Conservation (phyloP, 2,797 vertebrate genomes). For the Sciaenops ocellatus region DNA sequence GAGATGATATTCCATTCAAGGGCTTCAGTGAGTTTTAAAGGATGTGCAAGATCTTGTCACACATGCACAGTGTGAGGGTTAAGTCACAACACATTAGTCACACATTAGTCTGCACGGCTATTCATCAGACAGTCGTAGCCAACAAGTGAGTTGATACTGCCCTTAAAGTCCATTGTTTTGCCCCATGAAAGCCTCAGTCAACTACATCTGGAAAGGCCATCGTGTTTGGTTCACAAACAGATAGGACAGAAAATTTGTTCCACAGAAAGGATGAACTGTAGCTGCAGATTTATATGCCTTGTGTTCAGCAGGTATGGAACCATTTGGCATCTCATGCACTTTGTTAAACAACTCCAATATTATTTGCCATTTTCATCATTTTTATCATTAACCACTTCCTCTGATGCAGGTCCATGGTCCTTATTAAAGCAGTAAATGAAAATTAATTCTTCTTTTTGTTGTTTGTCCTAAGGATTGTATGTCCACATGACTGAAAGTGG, state of each 20-base stretch:
- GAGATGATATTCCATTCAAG: background rate
- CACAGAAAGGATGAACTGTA: conserved; percentile 45
- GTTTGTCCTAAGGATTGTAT: background rate
- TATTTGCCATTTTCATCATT: conserved; percentile 4
- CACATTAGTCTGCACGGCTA: conserved; percentile 2
- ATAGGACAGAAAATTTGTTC: conserved; percentile 41
- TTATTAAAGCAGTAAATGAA: conserved; percentile 13
- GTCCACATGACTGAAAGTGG: background rate
- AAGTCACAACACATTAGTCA: background rate
- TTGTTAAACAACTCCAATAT: background rate
- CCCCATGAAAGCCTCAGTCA: conserved; percentile 8
- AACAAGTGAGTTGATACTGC: background rate
- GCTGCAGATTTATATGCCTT: conserved; percentile 39
- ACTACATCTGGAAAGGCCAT: conserved; percentile 65
- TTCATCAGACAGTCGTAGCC: conserved; percentile 9
- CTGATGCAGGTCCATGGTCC: background rate
- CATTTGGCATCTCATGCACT: conserved; percentile 22
- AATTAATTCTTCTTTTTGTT: background rate
- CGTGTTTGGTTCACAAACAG: conserved; percentile 16
- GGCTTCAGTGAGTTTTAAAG: background rate
- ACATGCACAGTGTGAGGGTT: background rate
- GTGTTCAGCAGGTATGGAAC: conserved; percentile 35
- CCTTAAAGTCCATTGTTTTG: background rate
- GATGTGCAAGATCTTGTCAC: background rate
- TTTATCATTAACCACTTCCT: background rate